Conservation (phyloP, 2,113 vertebrate genomes). For the Laterallus jamaicensis region DNA sequence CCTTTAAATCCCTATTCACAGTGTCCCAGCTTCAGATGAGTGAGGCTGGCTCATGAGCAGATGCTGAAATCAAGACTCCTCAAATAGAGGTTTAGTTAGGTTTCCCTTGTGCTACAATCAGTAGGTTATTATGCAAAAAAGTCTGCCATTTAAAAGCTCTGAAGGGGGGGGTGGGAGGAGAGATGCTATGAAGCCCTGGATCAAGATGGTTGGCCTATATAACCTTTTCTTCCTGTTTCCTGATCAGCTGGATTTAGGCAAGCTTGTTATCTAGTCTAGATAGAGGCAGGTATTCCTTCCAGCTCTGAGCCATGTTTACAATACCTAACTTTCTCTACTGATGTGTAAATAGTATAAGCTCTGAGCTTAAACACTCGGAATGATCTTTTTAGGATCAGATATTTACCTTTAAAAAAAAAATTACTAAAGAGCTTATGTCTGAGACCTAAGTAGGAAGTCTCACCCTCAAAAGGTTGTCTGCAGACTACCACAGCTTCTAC, state of each 20-base stretch:
- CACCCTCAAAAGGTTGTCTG: neutral
- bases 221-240: neutral
- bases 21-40: neutral
- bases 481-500: neutral
- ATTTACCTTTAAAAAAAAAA: neutral
- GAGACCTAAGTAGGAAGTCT: neutral
- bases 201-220: neutral
- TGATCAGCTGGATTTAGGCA: slow-evolving; percentile 3
- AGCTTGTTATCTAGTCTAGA: neutral
- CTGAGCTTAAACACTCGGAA: neutral
- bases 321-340: neutral
- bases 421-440: neutral
- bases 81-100: neutral
- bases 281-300: neutral
- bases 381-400: neutral
- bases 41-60: neutral
- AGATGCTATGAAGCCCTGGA: neutral
- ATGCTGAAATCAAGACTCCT: neutral
- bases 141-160: neutral
- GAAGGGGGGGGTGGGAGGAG: neutral
- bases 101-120: neutral
- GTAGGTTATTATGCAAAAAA: neutral
- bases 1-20: neutral
- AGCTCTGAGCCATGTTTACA: slow-evolving; percentile 1
- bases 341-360: slow-evolving; percentile 28